Percentiles rank a stretch among this genome's conserved stretches.
Evolutionary conservation across 2,888 invertebrate species (phyloP).

Genomic region (Maniola hyperantus): DNA sequence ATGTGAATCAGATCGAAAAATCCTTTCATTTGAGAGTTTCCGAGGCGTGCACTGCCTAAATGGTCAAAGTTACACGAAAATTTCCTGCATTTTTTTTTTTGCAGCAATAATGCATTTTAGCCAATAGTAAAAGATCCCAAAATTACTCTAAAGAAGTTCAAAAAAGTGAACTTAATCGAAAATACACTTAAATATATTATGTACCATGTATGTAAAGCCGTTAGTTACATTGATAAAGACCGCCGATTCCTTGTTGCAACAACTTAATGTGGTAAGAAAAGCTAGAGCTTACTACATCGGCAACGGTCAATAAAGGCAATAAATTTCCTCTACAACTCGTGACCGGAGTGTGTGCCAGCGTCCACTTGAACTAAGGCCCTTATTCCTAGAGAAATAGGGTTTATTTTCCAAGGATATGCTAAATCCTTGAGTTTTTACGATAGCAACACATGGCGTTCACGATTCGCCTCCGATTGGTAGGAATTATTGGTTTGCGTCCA

Average conservation of each 20-base stretch:
- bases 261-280: conserved; percentile 48
- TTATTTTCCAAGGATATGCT: conserved; percentile 21
- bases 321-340: conserved; percentile 43
- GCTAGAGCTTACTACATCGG: conserved; percentile 47
- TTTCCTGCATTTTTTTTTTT: too few species aligned
- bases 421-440: conserved; percentile 42
- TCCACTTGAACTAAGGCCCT: conserved; percentile 12
- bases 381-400: conserved; percentile 20
- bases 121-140: too few species aligned
- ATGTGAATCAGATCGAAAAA: too few species aligned
- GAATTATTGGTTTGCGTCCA: conserved; percentile 45
- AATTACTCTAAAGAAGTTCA: too few species aligned
- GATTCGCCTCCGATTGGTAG: conserved; percentile 43
- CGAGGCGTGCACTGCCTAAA: too few species aligned
- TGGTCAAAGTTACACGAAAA: too few species aligned
- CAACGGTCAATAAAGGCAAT: conserved; percentile 55
- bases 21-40: too few species aligned
- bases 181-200: too few species aligned
- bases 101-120: too few species aligned
- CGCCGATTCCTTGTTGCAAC: conserved; percentile 49
- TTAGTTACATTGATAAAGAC: conserved; percentile 37
- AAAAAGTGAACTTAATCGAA: too few species aligned
- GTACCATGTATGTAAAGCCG: neutral
- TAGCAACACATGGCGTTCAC: conserved; percentile 43
- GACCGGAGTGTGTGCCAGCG: conserved; percentile 23